Conservation (phyloP, 2,888 invertebrate species). For the Dione juno region DNA sequence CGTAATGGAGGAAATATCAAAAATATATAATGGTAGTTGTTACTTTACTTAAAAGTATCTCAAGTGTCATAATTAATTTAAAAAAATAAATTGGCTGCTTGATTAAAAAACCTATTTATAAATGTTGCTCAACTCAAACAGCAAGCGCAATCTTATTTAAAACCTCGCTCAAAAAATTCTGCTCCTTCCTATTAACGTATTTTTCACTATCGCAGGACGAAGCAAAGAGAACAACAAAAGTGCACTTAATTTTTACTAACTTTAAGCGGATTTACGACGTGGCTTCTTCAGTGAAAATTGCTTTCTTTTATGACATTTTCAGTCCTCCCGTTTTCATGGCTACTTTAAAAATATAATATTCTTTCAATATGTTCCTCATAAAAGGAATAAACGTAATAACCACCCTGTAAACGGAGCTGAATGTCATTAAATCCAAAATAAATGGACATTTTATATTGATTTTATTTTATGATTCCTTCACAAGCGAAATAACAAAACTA, state of each 20-base stretch:
- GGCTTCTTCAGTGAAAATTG: slow-evolving; percentile 66
- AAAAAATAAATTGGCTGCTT: neutral
- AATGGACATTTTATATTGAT: slow-evolving; percentile 20
- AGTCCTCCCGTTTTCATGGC: slow-evolving; percentile 50
- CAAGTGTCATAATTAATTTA: neutral
- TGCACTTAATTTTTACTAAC: slow-evolving; percentile 69
- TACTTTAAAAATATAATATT: slow-evolving; percentile 44
- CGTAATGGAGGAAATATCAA: neutral
- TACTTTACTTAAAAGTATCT: neutral
- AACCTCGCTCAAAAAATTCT: slow-evolving; percentile 8
- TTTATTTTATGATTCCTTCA: neutral
- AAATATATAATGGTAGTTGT: neutral
- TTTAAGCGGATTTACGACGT: slow-evolving; percentile 65
- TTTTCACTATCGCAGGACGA: slow-evolving; percentile 30
- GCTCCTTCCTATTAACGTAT: slow-evolving; percentile 16
- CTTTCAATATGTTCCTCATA: slow-evolving; percentile 40
- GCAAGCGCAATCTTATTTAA: slow-evolving; percentile 26
- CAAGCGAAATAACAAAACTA: neutral
- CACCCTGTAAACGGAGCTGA: slow-evolving; percentile 11
- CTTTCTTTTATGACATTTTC: slow-evolving; percentile 67
- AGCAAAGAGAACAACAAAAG: slow-evolving; percentile 55
- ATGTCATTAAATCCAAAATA: slow-evolving; percentile 21
- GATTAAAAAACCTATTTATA: slow-evolving; percentile 5
- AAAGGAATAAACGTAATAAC: slow-evolving; percentile 29
- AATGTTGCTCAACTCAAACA: slow-evolving; percentile 16